Evolutionary conservation across 2,797 vertebrate genomes (phyloP).

Genomic region (Mus spretus): DNA sequence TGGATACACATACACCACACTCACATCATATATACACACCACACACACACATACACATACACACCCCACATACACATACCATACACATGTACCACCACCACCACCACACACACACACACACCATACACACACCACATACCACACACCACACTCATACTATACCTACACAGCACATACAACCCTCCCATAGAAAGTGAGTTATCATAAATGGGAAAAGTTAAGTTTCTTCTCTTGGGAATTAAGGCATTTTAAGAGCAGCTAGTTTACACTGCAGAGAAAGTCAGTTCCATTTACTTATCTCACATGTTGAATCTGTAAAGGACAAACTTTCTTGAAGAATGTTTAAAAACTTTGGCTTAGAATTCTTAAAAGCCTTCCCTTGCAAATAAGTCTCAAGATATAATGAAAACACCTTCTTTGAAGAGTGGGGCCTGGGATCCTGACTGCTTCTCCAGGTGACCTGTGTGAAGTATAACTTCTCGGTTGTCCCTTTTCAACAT

Average conservation of each 20-base stretch:
- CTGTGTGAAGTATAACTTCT: too few species aligned
- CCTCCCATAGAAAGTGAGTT: neutral
- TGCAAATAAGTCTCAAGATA: neutral
- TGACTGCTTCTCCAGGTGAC: neutral
- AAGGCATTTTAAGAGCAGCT: neutral
- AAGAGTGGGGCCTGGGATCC: neutral
- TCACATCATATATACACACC: too few species aligned
- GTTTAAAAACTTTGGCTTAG: conserved; percentile 4
- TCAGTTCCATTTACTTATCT: neutral
- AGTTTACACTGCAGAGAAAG: neutral
- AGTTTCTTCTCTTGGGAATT: neutral
- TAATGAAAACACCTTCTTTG: neutral
- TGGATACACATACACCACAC: neutral
- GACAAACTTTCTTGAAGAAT: neutral
- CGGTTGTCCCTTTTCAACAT: neutral
- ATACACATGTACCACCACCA: too few species aligned
- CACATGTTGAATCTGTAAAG: neutral
- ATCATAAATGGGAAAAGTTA: neutral
- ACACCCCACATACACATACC: neutral
- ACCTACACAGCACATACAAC: neutral
- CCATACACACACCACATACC: too few species aligned
- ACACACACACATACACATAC: too few species aligned
- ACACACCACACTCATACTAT: too few species aligned
- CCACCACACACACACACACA: neutral
- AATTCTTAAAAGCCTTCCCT: neutral